phyloP scores from a whole-genome alignment of 2,888 invertebrate species.

The Iselma pallidipennis region DNA sequence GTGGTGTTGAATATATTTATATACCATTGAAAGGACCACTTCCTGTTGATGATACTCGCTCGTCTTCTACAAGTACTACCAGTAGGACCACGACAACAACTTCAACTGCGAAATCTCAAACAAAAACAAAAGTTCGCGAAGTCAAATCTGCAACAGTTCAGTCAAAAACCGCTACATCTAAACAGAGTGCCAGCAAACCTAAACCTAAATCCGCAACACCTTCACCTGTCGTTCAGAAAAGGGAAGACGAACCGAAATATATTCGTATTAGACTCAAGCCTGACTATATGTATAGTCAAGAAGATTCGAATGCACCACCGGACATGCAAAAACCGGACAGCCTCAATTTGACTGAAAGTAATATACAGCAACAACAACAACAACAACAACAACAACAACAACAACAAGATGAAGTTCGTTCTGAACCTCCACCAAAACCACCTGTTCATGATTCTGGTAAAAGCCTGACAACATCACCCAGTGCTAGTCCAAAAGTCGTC shows the following conservation, averaged over 20 bases:
- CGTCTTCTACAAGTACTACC: background rate
- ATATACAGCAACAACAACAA: slow-evolving; percentile 18
- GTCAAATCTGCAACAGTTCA: slow-evolving; percentile 32
- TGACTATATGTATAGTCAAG: slow-evolving; percentile 70
- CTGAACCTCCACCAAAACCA: slow-evolving; percentile 13
- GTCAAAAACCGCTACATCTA: slow-evolving; percentile 37
- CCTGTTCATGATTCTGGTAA: slow-evolving; percentile 30
- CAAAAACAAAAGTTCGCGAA: slow-evolving; percentile 25
- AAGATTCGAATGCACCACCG: slow-evolving; percentile 45
- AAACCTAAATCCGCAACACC: slow-evolving; percentile 24
- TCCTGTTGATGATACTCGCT: slow-evolving; percentile 35
- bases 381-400: slow-evolving; percentile 29
- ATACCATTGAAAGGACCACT: slow-evolving; percentile 57
- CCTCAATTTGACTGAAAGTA: slow-evolving; percentile 57
- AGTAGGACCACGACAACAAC: slow-evolving; percentile 13
- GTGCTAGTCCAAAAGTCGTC: slow-evolving; percentile 57
- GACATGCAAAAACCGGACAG: slow-evolving; percentile 64
- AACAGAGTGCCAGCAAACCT: slow-evolving; percentile 20
- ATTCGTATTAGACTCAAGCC: slow-evolving; percentile 75
- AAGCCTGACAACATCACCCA: slow-evolving; percentile 46
- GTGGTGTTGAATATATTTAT: slow-evolving; percentile 56
- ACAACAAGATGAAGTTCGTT: slow-evolving; percentile 26
- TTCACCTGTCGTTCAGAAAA: slow-evolving; percentile 21
- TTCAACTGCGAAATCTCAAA: background rate
- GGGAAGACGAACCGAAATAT: slow-evolving; percentile 56